These are phyloP conservation scores for Synanthedon myopaeformis DNA, from an alignment of 2,888 invertebrate genomes.

Conservation along the genomic window DNA sequence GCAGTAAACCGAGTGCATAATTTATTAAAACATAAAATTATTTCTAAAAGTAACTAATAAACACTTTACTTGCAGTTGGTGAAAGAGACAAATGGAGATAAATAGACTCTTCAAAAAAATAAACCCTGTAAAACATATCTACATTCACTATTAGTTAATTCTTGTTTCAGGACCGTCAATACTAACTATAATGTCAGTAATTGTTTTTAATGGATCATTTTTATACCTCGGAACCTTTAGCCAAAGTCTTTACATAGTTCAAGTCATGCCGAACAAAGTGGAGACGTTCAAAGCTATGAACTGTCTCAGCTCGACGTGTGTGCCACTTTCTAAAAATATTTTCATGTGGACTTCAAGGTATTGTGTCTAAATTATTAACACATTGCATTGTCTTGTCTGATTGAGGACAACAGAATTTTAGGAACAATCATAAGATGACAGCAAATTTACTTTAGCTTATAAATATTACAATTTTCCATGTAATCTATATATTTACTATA, in stretches of 20 bases:
- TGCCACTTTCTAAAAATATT: constrained; percentile 37
- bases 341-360: constrained; percentile 41
- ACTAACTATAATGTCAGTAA: constrained; percentile 15
- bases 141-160: background rate
- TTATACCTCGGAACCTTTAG: constrained; percentile 35
- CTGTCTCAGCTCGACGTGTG: constrained; percentile 31
- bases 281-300: constrained; percentile 35
- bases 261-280: constrained; percentile 32
- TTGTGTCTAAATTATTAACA: background rate
- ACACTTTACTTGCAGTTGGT: no score
- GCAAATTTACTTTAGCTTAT: background rate
- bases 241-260: constrained; percentile 26
- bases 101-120: no score
- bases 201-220: constrained; percentile 24
- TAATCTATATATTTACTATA: no score
- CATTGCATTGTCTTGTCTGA: background rate
- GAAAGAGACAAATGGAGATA: no score
- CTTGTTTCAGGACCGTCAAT: constrained; percentile 8
- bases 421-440: background rate
- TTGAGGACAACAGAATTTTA: background rate
- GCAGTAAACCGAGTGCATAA: no score
- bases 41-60: no score
- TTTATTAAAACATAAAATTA: no score
- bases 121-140: no score
- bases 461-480: no score